Conservation (phyloP, 2,113 vertebrate genomes). For the Dipodomys spectabilis region DNA sequence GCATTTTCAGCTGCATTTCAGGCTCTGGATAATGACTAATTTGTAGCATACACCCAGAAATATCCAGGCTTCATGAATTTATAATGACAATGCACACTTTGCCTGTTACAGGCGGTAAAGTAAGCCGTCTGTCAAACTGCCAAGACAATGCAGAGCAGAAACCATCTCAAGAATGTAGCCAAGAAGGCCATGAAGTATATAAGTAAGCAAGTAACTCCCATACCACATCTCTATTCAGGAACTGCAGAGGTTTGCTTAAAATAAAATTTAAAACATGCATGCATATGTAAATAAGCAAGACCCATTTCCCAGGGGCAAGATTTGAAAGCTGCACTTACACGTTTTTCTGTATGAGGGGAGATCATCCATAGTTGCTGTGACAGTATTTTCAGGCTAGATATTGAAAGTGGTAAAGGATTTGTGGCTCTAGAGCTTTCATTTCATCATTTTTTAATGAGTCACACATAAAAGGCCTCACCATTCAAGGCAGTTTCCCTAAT, state of each 20-base stretch:
- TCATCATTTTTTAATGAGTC: slow-evolving; percentile 52
- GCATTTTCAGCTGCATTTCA: slow-evolving; percentile 7
- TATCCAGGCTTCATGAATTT: slow-evolving; percentile 85
- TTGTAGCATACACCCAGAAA: slow-evolving; percentile 85
- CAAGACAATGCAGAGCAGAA: slow-evolving; percentile 74
- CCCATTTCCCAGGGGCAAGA: slow-evolving; percentile 1
- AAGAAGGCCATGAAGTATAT: slow-evolving; percentile 14
- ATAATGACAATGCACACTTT: slow-evolving; percentile 79
- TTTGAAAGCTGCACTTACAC: slow-evolving; percentile 27
- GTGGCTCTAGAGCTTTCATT: neutral
- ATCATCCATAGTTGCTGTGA: neutral
- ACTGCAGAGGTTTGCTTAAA: neutral
- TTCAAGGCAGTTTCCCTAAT: slow-evolving; percentile 14
- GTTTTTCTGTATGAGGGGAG: neutral
- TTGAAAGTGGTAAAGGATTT: slow-evolving; percentile 45
- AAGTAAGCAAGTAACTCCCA: slow-evolving; percentile 59
- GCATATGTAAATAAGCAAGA: neutral
- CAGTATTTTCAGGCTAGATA: slow-evolving; percentile 28
- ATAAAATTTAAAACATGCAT: neutral
- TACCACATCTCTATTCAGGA: slow-evolving; percentile 49
- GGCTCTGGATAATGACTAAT: slow-evolving; percentile 85
- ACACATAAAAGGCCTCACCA: slow-evolving; percentile 38
- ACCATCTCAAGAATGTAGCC: slow-evolving; percentile 53
- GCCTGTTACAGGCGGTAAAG: slow-evolving; percentile 78
- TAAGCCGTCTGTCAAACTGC: slow-evolving; percentile 78